Conservation (phyloP, 2,113 vertebrate genomes). For the Siniperca chuatsi region DNA sequence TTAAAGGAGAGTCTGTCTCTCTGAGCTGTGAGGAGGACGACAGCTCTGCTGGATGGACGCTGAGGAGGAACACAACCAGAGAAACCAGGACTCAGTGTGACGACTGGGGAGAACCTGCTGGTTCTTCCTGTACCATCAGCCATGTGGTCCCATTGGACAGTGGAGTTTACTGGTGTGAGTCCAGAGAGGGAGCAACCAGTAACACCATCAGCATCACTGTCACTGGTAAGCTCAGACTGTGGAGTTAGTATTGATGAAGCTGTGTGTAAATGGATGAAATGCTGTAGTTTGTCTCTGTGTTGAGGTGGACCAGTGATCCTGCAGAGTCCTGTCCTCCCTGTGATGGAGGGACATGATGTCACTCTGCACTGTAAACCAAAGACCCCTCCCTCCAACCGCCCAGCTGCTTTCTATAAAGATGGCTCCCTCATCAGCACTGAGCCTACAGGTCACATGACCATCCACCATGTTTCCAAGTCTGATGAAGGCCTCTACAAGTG, state of each 20-base stretch:
- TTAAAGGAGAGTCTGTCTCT: too few species aligned
- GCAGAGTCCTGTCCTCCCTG: constrained; percentile 40
- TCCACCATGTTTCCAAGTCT: constrained; percentile 4
- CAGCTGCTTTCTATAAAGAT: constrained; percentile 12
- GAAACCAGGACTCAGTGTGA: neutral
- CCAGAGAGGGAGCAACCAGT: constrained; percentile 23
- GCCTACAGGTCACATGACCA: constrained; percentile 23
- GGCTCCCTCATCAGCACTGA: neutral
- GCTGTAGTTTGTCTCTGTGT: neutral
- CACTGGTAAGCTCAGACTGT: constrained; percentile 8
- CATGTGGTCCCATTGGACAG: neutral
- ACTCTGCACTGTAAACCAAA: constrained; percentile 21
- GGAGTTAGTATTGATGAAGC: constrained; percentile 3
- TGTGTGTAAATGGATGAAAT: constrained; percentile 3
- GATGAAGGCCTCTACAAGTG: constrained; percentile 48
- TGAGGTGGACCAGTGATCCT: constrained; percentile 26
- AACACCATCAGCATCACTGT: constrained; percentile 31
- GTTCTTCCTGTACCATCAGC: neutral
- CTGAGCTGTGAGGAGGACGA: too few species aligned
- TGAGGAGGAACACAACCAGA: neutral
- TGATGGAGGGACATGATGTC: neutral
- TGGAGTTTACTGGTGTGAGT: constrained; percentile 41
- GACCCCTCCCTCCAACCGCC: neutral
- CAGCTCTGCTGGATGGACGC: too few species aligned
- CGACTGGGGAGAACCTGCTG: neutral